These are phyloP conservation scores for Magallana ariakensis DNA, from an alignment of 1,140 invertebrate genomes.

Conservation along the genomic window DNA sequence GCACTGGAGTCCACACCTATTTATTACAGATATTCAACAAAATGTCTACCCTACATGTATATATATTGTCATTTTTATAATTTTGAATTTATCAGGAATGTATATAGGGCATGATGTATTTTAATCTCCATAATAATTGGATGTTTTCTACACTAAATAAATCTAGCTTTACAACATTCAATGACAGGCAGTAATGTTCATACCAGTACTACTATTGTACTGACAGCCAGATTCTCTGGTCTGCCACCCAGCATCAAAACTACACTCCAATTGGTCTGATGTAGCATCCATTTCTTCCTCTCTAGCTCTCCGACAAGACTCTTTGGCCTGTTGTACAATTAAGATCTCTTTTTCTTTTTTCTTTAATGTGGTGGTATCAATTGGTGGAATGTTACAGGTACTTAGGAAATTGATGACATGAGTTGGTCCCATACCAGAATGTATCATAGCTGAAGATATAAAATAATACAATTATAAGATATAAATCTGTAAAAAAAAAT, in stretches of 20 bases:
- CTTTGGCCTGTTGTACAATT: not conserved
- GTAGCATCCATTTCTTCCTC: not conserved
- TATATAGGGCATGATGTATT: not conserved
- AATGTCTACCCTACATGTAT: not conserved
- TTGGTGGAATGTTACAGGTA: not conserved
- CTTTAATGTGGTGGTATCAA: not conserved
- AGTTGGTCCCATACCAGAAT: constrained; percentile 14
- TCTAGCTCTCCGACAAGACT: not conserved
- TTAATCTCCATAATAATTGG: not conserved
- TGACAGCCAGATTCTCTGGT: not conserved
- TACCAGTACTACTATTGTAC: not conserved
- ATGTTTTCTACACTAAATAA: not conserved
- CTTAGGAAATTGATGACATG: not conserved
- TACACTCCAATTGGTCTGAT: not conserved
- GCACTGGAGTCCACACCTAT: not conserved
- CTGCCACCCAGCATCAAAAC: not conserved
- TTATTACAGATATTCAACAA: not conserved
- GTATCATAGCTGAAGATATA: not conserved
- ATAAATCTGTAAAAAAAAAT: no score
- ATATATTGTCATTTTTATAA: not conserved
- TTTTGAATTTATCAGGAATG: not conserved
- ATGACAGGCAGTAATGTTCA: not conserved
- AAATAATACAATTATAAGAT: not conserved
- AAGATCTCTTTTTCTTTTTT: not conserved
- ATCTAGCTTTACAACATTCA: not conserved